Evolutionary conservation across 2,797 vertebrate species (phyloP), one percentile per base, ranked within the genome.

Genomic region (Lophius americanus): DNA sequence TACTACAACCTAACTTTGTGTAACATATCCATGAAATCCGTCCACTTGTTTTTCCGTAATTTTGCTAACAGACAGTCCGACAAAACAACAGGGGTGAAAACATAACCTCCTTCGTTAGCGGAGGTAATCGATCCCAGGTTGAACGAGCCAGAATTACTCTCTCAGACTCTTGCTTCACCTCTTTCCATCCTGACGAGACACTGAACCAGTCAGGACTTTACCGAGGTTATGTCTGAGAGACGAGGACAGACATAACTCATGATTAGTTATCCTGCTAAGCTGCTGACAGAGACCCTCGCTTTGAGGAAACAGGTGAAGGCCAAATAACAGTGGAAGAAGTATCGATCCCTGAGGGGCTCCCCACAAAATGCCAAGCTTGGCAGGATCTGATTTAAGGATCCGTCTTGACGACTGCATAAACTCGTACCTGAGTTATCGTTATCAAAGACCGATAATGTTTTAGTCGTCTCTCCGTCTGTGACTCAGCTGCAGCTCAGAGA

Each of bases 401-500:
- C 35, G 36, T 56, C 32, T 46, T 41, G 7, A 63, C 7, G 5
- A 13, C 23, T 53, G 3, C 5, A 35, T 38, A 51, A 11, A 51
- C 11, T 8, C 36, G 6, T 2, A 3, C 13, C 53, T 53, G 33
- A 48, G 6, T 23, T 64, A 47, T 55, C 50, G 33, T 35, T 23
- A 14, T 14, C 12, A 32, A n/a, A 43, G 13, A 42, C 23, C 7
- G 7, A 60, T 8, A 38, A 32, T 2, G 5, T 4, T 70, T 56
- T 43, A 32, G 36, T 62, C 46, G 2, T 46, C 44, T 32, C 43
- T 36, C 38, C 43, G 33, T 36, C 35, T 64, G 38, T 39, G 62
- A 77, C 56, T 71, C 74, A 48, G 70, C 62, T 65, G 47, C 39
- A 37, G 48, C 54, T 62, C 33, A 35, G 42, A 37, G 51, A 62